Conservation (phyloP, 2,888 invertebrate genomes). For the Trichopria drosophilae region DNA sequence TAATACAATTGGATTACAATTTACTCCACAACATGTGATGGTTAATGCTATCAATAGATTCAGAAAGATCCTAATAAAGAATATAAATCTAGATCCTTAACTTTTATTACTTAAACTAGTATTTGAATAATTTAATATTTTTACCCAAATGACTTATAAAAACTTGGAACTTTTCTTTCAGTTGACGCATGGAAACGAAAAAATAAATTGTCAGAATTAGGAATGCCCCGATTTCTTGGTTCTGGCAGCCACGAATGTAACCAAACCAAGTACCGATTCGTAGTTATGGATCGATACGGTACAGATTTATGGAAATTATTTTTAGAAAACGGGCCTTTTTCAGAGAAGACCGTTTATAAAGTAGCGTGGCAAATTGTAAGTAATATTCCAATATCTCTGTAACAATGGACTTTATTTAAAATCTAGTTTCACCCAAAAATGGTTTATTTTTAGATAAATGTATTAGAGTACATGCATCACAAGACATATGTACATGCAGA, state of each 20-base stretch:
- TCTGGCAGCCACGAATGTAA: constrained; percentile 81
- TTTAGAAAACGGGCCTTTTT: constrained; percentile 69
- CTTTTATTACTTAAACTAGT: too few relatives aligned
- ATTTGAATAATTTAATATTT: too few relatives aligned
- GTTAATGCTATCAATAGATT: too few relatives aligned
- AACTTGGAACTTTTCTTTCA: constrained; percentile 51
- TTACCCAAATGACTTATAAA: too few relatives aligned
- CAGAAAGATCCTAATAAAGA: too few relatives aligned
- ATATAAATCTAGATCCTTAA: too few relatives aligned
- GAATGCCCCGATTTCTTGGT: constrained; percentile 83
- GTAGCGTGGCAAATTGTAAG: constrained; percentile 83
- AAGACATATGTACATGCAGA: constrained; percentile 93
- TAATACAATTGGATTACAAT: too few relatives aligned
- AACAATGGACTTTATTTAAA: constrained; percentile 2
- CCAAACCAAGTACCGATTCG: constrained; percentile 80
- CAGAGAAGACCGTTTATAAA: constrained; percentile 74
- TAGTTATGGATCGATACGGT: constrained; percentile 88
- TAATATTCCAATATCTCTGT: constrained; percentile 20
- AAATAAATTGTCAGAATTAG: constrained; percentile 72
- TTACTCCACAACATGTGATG: too few relatives aligned
- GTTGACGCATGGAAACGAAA: constrained; percentile 72
- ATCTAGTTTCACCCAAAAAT: not conserved
- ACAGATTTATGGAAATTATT: constrained; percentile 82
- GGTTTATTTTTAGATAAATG: constrained; percentile 70
- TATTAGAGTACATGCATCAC: constrained; percentile 88